Evolutionary conservation across 2,888 invertebrate genomes (phyloP), one percentile per base, ranked within the genome.

Genomic region (Orthonevra nobilis): DNA sequence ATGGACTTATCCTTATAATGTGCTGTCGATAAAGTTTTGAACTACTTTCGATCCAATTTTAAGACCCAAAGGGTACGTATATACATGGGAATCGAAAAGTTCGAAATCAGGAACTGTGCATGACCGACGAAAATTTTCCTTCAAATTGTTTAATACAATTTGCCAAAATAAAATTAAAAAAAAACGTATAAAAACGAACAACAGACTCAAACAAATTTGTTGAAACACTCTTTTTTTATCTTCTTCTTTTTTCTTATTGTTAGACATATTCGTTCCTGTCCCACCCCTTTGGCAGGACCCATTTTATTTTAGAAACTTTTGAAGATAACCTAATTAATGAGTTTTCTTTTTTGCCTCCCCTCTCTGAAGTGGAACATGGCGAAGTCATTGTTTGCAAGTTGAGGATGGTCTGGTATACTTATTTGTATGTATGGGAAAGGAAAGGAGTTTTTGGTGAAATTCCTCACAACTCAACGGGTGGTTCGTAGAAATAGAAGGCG

Each of bases 241-340:
- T 20, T 9, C 4, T 6, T 6, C 7, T 14, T 14, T 1, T 38
- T 1, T 9, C 1, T 10, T 7, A 1, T 10, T 3, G 6, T n/a
- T n/a, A n/a, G n/a, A n/a, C n/a, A n/a, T n/a, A n/a, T n/a, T n/a
- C n/a, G n/a, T n/a, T n/a, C n/a, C n/a, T n/a, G n/a, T n/a, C 20
- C 2, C 12, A 23, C 3, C 9, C 5, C 1, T 3, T 7, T 9
- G 23, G 10, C 36, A 2, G 6, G 3, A 3, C n/a, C 60, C 61
- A 61, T 48, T 54, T 40, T 48, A 54, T 60, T 38, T 54, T 12
- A 34, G 40, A 42, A 75, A 75, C 54, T 54, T 69, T 61, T 52
- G 26, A 40, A 61, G 54, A 75, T 75, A 75, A 75, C 74, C 68
- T 75, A 69, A 75, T 75, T 75, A 75, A 75, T 68, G 74, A 75